phyloP scores from a whole-genome alignment of 2,113 vertebrate species.

The Pavo muticus region DNA sequence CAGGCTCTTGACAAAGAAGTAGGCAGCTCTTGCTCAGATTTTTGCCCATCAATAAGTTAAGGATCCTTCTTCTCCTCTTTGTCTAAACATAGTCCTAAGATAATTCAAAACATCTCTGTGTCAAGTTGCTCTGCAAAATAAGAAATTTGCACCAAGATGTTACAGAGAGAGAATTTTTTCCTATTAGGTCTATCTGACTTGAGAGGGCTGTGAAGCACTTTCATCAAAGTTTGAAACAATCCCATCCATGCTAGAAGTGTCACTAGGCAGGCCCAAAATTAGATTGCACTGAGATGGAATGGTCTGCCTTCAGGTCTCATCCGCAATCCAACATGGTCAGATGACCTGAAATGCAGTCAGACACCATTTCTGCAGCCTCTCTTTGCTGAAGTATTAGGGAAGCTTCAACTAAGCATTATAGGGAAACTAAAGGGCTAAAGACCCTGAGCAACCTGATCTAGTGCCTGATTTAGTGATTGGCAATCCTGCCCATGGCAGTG shows the following conservation, averaged over 20 bases:
- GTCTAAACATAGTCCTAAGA: neutral
- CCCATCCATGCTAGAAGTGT: neutral
- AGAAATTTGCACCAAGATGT: neutral
- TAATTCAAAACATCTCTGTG: neutral
- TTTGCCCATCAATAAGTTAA: neutral
- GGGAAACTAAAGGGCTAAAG: neutral
- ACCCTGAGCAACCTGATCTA: too few relatives aligned
- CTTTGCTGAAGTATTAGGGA: neutral
- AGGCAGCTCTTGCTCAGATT: neutral
- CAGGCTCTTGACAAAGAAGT: neutral
- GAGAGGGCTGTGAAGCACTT: neutral
- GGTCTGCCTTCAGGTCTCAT: neutral
- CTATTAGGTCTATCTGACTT: neutral
- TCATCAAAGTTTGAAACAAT: neutral
- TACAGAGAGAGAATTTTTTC: neutral
- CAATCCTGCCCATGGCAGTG: too few relatives aligned
- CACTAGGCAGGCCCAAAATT: neutral
- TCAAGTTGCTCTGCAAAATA: neutral
- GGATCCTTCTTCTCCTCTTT: neutral
- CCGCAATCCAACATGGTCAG: fast-evolving
- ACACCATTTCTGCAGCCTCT: neutral
- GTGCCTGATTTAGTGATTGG: too few relatives aligned
- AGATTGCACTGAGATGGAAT: neutral
- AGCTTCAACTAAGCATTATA: neutral
- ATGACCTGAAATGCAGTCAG: fast-evolving